phyloP scores from a whole-genome alignment of 1,140 invertebrate genomes.

The Littorina saxatilis region DNA sequence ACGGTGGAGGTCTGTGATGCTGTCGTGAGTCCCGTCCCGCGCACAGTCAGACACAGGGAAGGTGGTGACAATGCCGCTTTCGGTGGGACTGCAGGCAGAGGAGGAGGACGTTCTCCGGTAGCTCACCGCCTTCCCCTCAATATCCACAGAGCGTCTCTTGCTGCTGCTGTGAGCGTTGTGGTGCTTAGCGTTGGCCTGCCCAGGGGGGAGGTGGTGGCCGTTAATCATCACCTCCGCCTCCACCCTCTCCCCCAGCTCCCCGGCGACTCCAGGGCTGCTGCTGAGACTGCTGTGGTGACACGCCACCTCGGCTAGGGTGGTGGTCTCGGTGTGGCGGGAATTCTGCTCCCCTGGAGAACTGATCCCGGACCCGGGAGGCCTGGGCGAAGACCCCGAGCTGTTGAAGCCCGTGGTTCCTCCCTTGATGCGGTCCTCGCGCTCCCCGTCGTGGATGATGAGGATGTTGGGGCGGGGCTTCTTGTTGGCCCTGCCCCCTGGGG shows the following conservation, averaged over 20 bases:
- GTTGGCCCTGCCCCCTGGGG: not conserved
- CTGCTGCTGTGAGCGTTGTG: not conserved
- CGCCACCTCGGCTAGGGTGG: constrained; percentile 15
- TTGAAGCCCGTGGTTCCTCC: not conserved
- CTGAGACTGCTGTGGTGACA: not conserved
- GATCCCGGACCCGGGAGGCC: not conserved
- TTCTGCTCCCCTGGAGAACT: not conserved
- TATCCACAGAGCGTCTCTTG: not conserved
- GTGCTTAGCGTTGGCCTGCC: not conserved
- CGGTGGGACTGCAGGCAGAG: no score
- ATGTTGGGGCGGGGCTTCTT: not conserved
- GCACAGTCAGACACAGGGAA: no score
- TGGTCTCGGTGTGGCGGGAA: not conserved
- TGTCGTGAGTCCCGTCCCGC: no score
- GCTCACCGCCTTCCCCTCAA: not conserved
- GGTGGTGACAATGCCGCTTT: no score
- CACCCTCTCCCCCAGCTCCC: not conserved
- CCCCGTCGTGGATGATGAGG: constrained; percentile 3
- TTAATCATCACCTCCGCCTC: no score
- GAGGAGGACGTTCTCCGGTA: not conserved
- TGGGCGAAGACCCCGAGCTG: not conserved
- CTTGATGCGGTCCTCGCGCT: not conserved
- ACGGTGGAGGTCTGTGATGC: no score
- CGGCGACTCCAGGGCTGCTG: not conserved
- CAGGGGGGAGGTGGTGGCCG: no score